Conservation (phyloP, 2,797 vertebrate species). For the Morelia viridis region DNA sequence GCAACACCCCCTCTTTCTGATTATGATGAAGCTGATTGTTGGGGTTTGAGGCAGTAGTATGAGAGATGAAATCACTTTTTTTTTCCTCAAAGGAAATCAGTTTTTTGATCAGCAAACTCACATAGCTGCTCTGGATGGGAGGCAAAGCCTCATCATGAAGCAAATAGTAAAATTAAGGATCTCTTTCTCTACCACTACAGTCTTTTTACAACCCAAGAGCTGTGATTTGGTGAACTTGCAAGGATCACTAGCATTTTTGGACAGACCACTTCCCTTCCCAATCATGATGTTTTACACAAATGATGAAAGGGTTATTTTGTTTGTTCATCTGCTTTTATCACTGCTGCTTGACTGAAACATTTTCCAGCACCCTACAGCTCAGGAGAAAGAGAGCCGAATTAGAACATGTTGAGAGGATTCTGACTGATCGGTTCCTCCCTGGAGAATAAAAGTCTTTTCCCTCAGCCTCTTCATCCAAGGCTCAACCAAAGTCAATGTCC, state of each 20-base stretch:
- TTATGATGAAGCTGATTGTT: background rate
- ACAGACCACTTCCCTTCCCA: background rate
- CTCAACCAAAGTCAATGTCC: background rate
- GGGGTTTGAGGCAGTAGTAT: background rate
- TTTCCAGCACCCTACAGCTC: background rate
- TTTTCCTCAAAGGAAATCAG: background rate
- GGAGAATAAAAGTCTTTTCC: background rate
- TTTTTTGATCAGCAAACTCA: background rate
- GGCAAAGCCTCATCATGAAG: background rate
- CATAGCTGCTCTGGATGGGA: background rate
- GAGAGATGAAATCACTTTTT: background rate
- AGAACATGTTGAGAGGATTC: background rate
- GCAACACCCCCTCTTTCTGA: background rate
- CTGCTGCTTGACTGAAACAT: background rate
- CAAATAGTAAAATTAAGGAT: background rate
- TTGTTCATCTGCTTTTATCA: background rate
- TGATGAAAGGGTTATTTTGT: background rate
- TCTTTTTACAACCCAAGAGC: background rate
- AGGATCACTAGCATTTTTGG: background rate
- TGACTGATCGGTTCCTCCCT: background rate
- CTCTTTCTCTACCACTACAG: background rate
- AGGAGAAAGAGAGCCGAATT: background rate
- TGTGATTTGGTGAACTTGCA: background rate
- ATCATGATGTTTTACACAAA: background rate
- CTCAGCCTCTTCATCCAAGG: background rate